Percentiles rank a stretch among this genome's conserved stretches.
Conservation (phyloP, 2,113 vertebrate genomes). For the Actenoides hombroni region DNA sequence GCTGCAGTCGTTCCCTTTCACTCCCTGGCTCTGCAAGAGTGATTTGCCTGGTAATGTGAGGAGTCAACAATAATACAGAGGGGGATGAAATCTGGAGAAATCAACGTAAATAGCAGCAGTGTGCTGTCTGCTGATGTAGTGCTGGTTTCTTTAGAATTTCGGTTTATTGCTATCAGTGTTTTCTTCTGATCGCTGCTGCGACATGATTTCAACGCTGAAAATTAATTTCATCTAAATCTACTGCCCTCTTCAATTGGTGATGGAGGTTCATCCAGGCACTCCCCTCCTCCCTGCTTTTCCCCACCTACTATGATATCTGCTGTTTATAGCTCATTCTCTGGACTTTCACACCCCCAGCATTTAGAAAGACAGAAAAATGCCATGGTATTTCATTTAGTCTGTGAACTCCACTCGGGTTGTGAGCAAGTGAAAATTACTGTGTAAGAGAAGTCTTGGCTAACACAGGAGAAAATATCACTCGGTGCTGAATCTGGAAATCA, state of each 20-base stretch:
- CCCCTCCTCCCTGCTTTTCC: slow-evolving; percentile 14
- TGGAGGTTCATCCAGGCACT: slow-evolving; percentile 11
- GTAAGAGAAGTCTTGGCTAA: neutral
- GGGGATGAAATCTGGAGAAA: slow-evolving; percentile 46
- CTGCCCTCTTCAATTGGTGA: slow-evolving; percentile 9
- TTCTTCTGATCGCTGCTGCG: slow-evolving; percentile 36
- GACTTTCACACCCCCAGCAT: slow-evolving; percentile 19
- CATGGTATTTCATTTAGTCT: slow-evolving; percentile 10
- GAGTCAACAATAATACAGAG: slow-evolving; percentile 43
- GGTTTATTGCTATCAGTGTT: slow-evolving; percentile 66
- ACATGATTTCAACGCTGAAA: slow-evolving; percentile 61
- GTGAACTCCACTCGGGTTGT: neutral
- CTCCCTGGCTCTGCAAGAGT: slow-evolving; percentile 28
- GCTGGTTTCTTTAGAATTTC: slow-evolving; percentile 46
- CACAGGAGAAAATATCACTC: neutral
- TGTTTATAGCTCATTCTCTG: slow-evolving; percentile 39
- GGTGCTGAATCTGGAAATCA: neutral
- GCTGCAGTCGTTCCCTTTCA: slow-evolving; percentile 41
- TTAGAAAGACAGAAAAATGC: slow-evolving; percentile 3
- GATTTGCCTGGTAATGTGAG: slow-evolving; percentile 53
- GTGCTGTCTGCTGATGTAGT: slow-evolving; percentile 55
- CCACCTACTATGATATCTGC: neutral
- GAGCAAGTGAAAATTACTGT: slow-evolving; percentile 35
- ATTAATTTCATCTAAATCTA: slow-evolving; percentile 65
- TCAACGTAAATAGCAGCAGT: slow-evolving; percentile 60